Conservation (phyloP, 1,140 invertebrate species). For the Heliconius hewitsoni region DNA sequence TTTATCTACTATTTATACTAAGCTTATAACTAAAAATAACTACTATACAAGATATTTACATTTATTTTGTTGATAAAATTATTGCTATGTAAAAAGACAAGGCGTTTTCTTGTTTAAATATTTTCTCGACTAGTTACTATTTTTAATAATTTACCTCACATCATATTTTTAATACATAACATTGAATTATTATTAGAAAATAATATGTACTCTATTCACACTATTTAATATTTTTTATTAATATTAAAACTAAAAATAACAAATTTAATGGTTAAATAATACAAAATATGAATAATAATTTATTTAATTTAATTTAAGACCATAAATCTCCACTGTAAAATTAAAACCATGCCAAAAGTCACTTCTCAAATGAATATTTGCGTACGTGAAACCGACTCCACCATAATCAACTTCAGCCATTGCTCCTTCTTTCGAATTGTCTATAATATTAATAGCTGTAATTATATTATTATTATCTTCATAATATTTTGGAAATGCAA, state of each 20-base stretch:
- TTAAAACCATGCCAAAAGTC: slow-evolving; percentile 50
- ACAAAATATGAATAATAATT: background rate
- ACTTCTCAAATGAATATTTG: slow-evolving; percentile 55
- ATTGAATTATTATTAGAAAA: background rate
- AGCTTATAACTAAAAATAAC: too few relatives aligned
- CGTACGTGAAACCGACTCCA: slow-evolving; percentile 48
- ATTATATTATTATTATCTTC: slow-evolving; percentile 51
- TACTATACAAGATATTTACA: background rate
- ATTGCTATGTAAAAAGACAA: background rate
- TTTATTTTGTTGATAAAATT: background rate
- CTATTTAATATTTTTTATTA: background rate
- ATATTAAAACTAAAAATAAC: background rate
- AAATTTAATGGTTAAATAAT: background rate
- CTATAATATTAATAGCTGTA: slow-evolving; percentile 45
- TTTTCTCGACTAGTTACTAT: too few relatives aligned
- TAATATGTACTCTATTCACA: too few relatives aligned
- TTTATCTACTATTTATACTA: too few relatives aligned
- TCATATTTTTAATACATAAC: background rate
- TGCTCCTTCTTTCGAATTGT: slow-evolving; percentile 44
- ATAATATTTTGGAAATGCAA: slow-evolving; percentile 54
- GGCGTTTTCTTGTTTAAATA: background rate
- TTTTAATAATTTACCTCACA: too few relatives aligned
- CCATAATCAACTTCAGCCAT: slow-evolving; percentile 52
- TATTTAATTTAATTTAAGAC: slow-evolving; percentile 32
- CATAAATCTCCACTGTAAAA: slow-evolving; percentile 56